Evolutionary conservation across 1,140 invertebrate genomes (phyloP).

Genomic region (Saccostrea glomerata): DNA sequence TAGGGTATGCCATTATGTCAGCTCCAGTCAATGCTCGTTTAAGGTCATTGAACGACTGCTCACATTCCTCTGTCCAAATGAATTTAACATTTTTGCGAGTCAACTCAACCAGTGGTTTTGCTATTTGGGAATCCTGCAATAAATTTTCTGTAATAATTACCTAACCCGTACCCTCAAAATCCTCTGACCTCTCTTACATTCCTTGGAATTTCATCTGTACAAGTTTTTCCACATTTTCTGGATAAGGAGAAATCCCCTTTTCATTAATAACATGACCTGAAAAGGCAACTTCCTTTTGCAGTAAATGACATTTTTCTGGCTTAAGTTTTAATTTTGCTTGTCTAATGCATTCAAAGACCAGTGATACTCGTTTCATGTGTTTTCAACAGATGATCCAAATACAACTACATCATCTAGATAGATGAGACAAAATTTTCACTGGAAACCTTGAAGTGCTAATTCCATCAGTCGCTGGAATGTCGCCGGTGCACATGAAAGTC

Average conservation of each 20-base stretch:
- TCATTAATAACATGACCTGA: conserved; percentile 24
- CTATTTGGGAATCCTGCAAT: conserved; percentile 51
- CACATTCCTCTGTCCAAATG: conserved; percentile 50
- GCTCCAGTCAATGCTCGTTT: conserved; percentile 52
- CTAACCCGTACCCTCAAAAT: neutral
- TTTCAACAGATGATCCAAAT: conserved; percentile 46
- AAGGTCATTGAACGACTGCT: conserved; percentile 59
- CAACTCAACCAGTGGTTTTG: conserved; percentile 51
- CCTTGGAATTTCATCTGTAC: neutral
- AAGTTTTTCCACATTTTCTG: conserved; percentile 3
- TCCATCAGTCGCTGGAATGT: too few relatives aligned
- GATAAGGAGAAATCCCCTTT: neutral
- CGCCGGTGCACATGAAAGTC: conserved; percentile 52
- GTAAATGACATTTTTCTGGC: conserved; percentile 2
- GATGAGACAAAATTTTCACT: conserved; percentile 45
- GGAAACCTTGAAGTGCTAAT: conserved; percentile 39
- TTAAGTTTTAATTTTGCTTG: conserved; percentile 51
- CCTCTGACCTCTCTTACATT: neutral
- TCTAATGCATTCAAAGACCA: conserved; percentile 46
- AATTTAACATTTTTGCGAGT: conserved; percentile 49
- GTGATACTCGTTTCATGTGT: conserved; percentile 37
- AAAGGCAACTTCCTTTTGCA: conserved; percentile 17
- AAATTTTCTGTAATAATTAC: conserved; percentile 38
- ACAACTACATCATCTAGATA: conserved; percentile 63
- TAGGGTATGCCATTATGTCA: conserved; percentile 56